phyloP scores from a whole-genome alignment of 2,113 vertebrate species.

The Pollachius pollachius region DNA sequence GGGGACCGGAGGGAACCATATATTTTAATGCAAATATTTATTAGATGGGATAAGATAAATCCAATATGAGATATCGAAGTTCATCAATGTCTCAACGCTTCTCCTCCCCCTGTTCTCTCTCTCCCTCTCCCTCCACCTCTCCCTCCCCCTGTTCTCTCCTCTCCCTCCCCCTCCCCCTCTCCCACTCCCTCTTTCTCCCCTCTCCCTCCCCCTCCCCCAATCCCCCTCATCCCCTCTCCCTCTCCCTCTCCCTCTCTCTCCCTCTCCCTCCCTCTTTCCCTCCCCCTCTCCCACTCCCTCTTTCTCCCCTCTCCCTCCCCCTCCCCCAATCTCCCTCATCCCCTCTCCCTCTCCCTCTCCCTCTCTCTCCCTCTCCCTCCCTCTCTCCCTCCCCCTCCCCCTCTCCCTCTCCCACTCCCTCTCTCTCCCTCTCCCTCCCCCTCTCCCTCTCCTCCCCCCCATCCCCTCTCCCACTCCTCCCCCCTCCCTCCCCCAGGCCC shows the following conservation, averaged over 20 bases:
- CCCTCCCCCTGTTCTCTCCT: too few species aligned
- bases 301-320: not conserved
- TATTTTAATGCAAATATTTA: too few species aligned
- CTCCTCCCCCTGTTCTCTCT: too few species aligned
- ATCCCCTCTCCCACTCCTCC: not conserved
- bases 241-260: not conserved
- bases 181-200: too few species aligned
- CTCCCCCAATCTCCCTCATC: too few species aligned
- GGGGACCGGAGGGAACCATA: too few species aligned
- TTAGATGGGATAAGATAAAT: too few species aligned
- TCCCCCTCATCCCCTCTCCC: not conserved
- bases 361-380: not conserved
- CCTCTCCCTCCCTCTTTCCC: too few species aligned
- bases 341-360: not conserved
- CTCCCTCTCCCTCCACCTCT: too few species aligned
- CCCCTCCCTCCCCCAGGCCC: slow-evolving; percentile 60
- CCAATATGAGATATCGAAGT: too few species aligned
- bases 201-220: too few species aligned
- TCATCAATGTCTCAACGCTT: too few species aligned
- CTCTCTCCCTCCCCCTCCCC: not conserved
- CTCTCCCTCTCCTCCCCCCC: not conserved
- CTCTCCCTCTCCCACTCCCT: not conserved
- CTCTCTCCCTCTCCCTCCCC: not conserved
- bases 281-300: not conserved
- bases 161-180: not conserved